A percentile compares a stretch with the other conserved stretches of the same genome.
phyloP scores from a whole-genome alignment of 1,140 invertebrate species.

The Aphidius ervi region DNA sequence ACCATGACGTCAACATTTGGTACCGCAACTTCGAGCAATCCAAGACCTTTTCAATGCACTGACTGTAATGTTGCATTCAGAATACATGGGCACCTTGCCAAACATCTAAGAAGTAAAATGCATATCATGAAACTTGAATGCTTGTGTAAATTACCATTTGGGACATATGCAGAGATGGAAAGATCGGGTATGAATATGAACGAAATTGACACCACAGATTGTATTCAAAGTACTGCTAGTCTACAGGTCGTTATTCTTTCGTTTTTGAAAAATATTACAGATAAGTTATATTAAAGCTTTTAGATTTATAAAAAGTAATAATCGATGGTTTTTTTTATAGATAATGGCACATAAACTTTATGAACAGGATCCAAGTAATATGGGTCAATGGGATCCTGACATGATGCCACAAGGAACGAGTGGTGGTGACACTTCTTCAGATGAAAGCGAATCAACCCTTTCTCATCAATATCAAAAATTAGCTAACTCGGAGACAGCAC shows the following conservation, averaged over 20 bases:
- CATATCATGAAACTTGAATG: slow-evolving; percentile 95
- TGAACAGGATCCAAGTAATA: slow-evolving; percentile 74
- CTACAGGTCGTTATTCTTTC: slow-evolving; percentile 58
- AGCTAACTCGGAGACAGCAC: slow-evolving; percentile 26
- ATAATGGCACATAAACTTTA: slow-evolving; percentile 76
- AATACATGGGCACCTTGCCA: slow-evolving; percentile 93
- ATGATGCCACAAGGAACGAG: slow-evolving; percentile 34
- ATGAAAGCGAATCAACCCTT: slow-evolving; percentile 44
- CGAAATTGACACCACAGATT: slow-evolving; percentile 91
- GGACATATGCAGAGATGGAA: slow-evolving; percentile 94
- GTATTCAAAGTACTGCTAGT: slow-evolving; percentile 86
- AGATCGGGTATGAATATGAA: slow-evolving; percentile 83
- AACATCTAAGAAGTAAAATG: slow-evolving; percentile 94
- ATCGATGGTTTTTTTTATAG: slow-evolving; percentile 47
- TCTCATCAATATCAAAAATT: slow-evolving; percentile 32
- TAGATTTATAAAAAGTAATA: background rate
- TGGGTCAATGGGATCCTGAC: slow-evolving; percentile 59
- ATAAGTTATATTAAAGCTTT: slow-evolving; percentile 9
- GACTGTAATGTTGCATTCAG: slow-evolving; percentile 95
- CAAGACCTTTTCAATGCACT: slow-evolving; percentile 88
- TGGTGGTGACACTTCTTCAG: slow-evolving; percentile 48
- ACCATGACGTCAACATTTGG: slow-evolving; percentile 81
- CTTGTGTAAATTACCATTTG: slow-evolving; percentile 87
- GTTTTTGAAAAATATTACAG: slow-evolving; percentile 14
- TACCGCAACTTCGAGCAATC: slow-evolving; percentile 80